These are phyloP conservation scores for Parochlus steinenii DNA, from an alignment of 2,888 invertebrate genomes.

Conservation along the genomic window DNA sequence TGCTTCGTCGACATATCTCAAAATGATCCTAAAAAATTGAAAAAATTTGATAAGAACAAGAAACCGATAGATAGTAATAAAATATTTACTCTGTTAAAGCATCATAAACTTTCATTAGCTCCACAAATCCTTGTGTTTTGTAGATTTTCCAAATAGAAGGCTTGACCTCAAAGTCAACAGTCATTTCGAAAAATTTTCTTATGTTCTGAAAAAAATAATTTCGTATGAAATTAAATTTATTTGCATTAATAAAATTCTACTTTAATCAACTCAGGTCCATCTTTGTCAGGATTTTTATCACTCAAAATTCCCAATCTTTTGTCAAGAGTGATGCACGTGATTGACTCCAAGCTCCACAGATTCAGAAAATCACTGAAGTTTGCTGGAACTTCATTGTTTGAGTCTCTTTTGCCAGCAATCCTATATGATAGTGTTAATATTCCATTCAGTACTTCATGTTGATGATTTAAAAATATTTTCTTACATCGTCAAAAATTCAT, in stretches of 20 bases:
- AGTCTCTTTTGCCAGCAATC: conserved; percentile 23
- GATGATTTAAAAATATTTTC: not conserved
- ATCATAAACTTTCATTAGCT: conserved; percentile 25
- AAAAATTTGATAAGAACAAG: conserved; percentile 4
- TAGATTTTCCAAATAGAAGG: conserved; percentile 24
- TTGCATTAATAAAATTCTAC: too few species aligned
- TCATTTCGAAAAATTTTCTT: conserved; percentile 10
- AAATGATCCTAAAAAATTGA: conserved; percentile 21
- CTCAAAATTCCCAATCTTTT: conserved; percentile 24
- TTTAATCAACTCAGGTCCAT: too few species aligned
- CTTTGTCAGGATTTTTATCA: too few species aligned
- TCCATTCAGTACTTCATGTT: too few species aligned
- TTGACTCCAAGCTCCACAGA: conserved; percentile 41
- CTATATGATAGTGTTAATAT: conserved; percentile 20
- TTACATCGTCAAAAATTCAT: conserved; percentile 19
- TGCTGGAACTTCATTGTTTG: conserved; percentile 24
- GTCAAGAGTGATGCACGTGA: conserved; percentile 29
- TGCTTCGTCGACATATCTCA: conserved; percentile 25
- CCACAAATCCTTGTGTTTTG: conserved; percentile 22
- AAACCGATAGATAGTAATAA: too few species aligned
- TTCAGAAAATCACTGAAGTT: conserved; percentile 34
- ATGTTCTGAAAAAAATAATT: too few species aligned
- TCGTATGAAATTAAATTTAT: too few species aligned
- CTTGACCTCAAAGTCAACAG: conserved; percentile 21
- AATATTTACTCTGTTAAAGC: conserved; percentile 25